phyloP scores from a whole-genome alignment of 2,113 vertebrate genomes.

The Trinectes maculatus region DNA sequence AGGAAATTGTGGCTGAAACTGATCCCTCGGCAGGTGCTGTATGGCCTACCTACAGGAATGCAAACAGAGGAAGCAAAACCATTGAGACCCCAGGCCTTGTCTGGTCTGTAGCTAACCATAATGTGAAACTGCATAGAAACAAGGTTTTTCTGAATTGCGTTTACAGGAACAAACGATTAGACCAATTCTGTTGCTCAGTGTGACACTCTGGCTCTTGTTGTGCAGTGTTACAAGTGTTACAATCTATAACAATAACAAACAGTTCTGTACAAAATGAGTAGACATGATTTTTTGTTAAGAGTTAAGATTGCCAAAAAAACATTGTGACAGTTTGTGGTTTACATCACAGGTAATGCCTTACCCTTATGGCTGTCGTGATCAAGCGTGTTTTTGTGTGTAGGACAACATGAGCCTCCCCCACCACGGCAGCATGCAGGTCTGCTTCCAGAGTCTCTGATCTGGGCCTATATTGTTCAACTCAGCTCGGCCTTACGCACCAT shows the following conservation, averaged over 20 bases:
- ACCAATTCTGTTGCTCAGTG: neutral
- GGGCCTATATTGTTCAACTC: conserved; percentile 98
- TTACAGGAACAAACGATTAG: neutral
- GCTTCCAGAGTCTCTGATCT: conserved; percentile 96
- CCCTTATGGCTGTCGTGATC: conserved; percentile 10
- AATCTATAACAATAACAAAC: neutral
- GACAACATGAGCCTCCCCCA: conserved; percentile 94
- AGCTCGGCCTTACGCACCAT: conserved; percentile 96
- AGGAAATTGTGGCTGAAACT: conserved; percentile 82
- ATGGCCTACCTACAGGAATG: conserved; percentile 45
- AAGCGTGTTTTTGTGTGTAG: conserved; percentile 68
- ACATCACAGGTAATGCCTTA: neutral
- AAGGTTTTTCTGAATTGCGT: neutral
- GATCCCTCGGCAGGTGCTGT: conserved; percentile 70
- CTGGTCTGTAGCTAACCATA: neutral
- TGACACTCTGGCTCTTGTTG: conserved; percentile 18
- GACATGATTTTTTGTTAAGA: neutral
- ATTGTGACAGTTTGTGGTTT: conserved; percentile 35
- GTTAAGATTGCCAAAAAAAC: conserved; percentile 4
- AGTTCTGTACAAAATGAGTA: too few relatives aligned
- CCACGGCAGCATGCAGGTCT: conserved; percentile 96
- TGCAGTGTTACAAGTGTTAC: neutral
- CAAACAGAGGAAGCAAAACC: conserved; percentile 69
- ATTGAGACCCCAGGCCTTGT: conserved; percentile 1
- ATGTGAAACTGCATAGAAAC: neutral